These are phyloP conservation scores for Auanema freiburgensis DNA, from an alignment of 2,888 invertebrate species.

Conservation along the genomic window DNA sequence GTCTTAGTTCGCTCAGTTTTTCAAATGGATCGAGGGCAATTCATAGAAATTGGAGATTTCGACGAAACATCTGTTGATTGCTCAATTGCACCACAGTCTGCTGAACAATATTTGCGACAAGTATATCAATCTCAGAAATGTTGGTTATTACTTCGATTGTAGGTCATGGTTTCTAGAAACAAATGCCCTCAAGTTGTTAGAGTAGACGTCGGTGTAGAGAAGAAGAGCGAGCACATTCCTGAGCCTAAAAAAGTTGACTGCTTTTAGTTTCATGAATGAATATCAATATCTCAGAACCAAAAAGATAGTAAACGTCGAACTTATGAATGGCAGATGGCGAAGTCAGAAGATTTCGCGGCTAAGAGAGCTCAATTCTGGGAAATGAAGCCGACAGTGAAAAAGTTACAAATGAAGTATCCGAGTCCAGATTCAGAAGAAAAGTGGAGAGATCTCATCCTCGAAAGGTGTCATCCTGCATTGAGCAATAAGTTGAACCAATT, in stretches of 20 bases:
- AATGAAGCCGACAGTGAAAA: background rate
- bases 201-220: conserved; percentile 1
- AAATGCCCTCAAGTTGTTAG: conserved; percentile 5
- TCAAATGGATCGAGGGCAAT: conserved; percentile 4
- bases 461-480: conserved; percentile 30
- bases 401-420: conserved; percentile 19
- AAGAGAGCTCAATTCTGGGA: conserved; percentile 12
- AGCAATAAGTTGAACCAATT: conserved; percentile 18
- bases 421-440: conserved; percentile 17
- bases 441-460: conserved; percentile 35
- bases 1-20: background rate
- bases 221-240: background rate
- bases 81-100: conserved; percentile 16
- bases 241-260: background rate
- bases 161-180: conserved; percentile 5
- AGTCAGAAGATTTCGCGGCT: conserved; percentile 25
- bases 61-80: conserved; percentile 17
- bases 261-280: background rate
- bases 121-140: background rate
- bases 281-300: conserved; percentile 2
- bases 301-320: conserved; percentile 18
- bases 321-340: conserved; percentile 27
- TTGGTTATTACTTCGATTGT: background rate
- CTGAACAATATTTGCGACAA: conserved; percentile 29
- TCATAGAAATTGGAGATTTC: conserved; percentile 18